These are phyloP conservation scores for Pectinophora gossypiella DNA, from an alignment of 1,140 invertebrate species.

Conservation along the genomic window DNA sequence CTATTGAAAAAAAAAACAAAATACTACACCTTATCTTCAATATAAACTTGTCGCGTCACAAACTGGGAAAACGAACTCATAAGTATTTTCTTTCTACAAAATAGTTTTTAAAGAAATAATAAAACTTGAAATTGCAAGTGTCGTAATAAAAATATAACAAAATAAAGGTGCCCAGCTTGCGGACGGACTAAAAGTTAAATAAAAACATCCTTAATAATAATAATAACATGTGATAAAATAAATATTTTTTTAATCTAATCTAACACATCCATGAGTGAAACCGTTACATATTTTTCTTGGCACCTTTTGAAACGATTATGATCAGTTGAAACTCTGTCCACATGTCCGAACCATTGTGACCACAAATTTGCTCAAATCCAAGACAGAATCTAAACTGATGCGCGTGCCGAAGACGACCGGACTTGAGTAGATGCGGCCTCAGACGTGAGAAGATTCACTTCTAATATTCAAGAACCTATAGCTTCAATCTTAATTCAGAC, in stretches of 20 bases:
- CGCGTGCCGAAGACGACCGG: no score
- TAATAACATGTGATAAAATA: slow-evolving; percentile 43
- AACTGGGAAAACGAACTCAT: slow-evolving; percentile 26
- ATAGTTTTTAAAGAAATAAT: slow-evolving; percentile 12
- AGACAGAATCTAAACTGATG: not conserved
- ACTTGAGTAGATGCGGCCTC: no score
- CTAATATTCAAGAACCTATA: no score
- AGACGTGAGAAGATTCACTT: no score
- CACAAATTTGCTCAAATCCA: not conserved
- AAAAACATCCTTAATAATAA: slow-evolving; percentile 31
- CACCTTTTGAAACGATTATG: slow-evolving; percentile 19
- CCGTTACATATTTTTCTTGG: slow-evolving; percentile 18
- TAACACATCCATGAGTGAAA: slow-evolving; percentile 16
- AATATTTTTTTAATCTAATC: slow-evolving; percentile 30
- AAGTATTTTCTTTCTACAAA: slow-evolving; percentile 30
- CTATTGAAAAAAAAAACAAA: slow-evolving; percentile 34
- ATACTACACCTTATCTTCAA: slow-evolving; percentile 24
- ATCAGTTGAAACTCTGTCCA: no score
- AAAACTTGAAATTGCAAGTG: slow-evolving; percentile 13
- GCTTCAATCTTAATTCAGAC: no score
- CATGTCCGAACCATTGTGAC: not conserved
- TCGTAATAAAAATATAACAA: slow-evolving; percentile 22
- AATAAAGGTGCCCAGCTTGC: slow-evolving; percentile 24
- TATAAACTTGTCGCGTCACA: slow-evolving; percentile 13
- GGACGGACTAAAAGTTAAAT: slow-evolving; percentile 21